Evolutionary conservation across 2,888 invertebrate genomes (phyloP).

Genomic region (Keiferia lycopersicella): DNA sequence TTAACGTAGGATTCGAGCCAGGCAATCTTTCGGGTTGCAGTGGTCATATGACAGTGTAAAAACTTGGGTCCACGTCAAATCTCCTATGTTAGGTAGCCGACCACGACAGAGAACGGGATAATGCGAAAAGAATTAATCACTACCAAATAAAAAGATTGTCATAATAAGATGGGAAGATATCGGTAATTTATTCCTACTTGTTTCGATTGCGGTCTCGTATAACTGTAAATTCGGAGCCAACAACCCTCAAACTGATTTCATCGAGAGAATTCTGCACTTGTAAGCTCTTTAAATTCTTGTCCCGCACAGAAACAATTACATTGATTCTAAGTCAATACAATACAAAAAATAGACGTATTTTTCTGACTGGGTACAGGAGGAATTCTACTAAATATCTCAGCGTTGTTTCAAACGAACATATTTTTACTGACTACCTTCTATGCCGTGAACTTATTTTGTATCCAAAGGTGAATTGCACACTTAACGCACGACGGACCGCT

Average conservation of each 20-base stretch:
- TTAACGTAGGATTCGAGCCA: too few relatives aligned
- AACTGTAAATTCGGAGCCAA: conserved; percentile 13
- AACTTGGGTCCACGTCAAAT: too few relatives aligned
- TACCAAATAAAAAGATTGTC: neutral
- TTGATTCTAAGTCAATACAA: conserved; percentile 27
- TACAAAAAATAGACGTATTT: neutral
- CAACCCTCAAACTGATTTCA: neutral
- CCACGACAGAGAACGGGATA: too few relatives aligned
- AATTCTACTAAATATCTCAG: neutral
- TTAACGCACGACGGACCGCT: too few relatives aligned
- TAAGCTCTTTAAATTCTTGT: conserved; percentile 7
- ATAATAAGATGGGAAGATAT: neutral
- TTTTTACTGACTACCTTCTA: too few relatives aligned
- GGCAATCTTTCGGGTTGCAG: too few relatives aligned
- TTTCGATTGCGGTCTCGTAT: neutral
- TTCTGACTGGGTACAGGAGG: neutral
- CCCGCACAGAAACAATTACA: conserved; percentile 39
- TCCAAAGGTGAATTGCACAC: too few relatives aligned
- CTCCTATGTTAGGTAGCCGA: too few relatives aligned
- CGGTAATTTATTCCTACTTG: neutral
- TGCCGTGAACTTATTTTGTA: too few relatives aligned
- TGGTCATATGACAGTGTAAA: too few relatives aligned
- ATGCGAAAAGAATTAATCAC: too few relatives aligned
- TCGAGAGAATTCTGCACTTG: neutral
- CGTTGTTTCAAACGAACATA: too few relatives aligned